phyloP scores from a whole-genome alignment of 2,888 invertebrate genomes.

The Lasioglossum vierecki region DNA sequence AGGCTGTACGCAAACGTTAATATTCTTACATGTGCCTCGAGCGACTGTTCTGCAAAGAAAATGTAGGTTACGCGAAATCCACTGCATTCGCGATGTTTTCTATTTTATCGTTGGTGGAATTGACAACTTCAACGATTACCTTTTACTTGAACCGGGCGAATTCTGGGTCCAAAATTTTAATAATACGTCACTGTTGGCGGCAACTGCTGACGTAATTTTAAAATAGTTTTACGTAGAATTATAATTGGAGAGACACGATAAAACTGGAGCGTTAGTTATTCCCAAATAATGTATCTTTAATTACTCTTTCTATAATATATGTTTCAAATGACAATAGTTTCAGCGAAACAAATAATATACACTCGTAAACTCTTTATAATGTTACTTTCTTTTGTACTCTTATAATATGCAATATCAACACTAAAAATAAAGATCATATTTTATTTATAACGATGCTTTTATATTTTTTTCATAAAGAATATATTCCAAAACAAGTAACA shows the following conservation, averaged over 20 bases:
- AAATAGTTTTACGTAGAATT: not conserved
- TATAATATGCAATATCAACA: slow-evolving; percentile 13
- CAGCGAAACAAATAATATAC: slow-evolving; percentile 19
- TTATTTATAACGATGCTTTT: slow-evolving; percentile 51
- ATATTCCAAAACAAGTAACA: slow-evolving; percentile 58
- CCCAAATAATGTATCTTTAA: slow-evolving; percentile 20
- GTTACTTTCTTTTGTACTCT: slow-evolving; percentile 27
- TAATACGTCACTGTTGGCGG: slow-evolving; percentile 42
- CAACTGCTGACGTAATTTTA: slow-evolving; percentile 19
- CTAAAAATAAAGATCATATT: slow-evolving; percentile 44
- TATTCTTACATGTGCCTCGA: slow-evolving; percentile 64
- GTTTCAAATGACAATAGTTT: slow-evolving; percentile 15
- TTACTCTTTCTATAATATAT: not conserved
- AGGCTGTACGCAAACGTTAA: slow-evolving; percentile 17
- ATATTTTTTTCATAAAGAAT: slow-evolving; percentile 57
- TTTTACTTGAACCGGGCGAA: slow-evolving; percentile 9
- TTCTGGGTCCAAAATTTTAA: not conserved
- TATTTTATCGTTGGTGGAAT: not conserved
- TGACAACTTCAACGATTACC: not conserved
- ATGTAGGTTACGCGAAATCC: slow-evolving; percentile 63
- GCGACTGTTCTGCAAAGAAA: slow-evolving; percentile 56
- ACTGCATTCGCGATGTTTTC: slow-evolving; percentile 73
- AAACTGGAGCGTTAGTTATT: slow-evolving; percentile 6
- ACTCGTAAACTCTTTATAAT: not conserved
- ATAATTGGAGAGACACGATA: slow-evolving; percentile 12